Evolutionary conservation across 2,113 vertebrate species (phyloP), one percentile per base, ranked within the genome.

Genomic region (Pelvicachromis taeniatus): DNA sequence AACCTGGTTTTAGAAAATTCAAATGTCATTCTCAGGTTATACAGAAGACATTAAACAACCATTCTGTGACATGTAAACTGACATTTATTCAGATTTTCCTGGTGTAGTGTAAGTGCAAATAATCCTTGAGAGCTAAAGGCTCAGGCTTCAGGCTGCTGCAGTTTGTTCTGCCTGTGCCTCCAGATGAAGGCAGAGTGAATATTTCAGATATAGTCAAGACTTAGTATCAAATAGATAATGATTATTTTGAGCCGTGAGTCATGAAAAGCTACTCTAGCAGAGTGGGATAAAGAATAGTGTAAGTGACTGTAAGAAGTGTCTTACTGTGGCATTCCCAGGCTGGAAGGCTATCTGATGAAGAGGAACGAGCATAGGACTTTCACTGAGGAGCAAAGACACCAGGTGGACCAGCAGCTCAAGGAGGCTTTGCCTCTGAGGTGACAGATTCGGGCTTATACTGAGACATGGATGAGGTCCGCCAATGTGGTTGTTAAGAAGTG

Each of bases 321-420:
- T 95, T 80, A 96, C 96, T 21, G 4, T 85, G 48, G 88, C 92
- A 0, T 56, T 86, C 10, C 85, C 88, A 1, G 95, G 89, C 52
- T 90, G 73, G 52, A 77, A 92, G 53, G 95, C 93, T 2, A 96
- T 93, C 70, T 88, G 91, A n/a, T 53, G 1, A 0, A 96, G 93
- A 31, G 95, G 95, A 65, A 3, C 9, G 35, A 96, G 84, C 2
- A 96, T 68, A 19, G 2, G 2, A 11, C 23, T 93, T 11, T 88
- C 87, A 81, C 80, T 91, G 61, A 93, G 87, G 12, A 96, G 86
- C 78, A 95, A 94, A 7, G 93, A 90, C 40, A 78, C 80, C 61
- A 94, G 88, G 26, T 96, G 96, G 54, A 96, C 92, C 83, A 96
- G 86, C 38, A 96, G 91, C 89, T 96, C 95, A 92, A 95, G 53